Evolutionary conservation across 2,113 vertebrate genomes (phyloP).

Genomic region (Callocephalon fimbriatum): DNA sequence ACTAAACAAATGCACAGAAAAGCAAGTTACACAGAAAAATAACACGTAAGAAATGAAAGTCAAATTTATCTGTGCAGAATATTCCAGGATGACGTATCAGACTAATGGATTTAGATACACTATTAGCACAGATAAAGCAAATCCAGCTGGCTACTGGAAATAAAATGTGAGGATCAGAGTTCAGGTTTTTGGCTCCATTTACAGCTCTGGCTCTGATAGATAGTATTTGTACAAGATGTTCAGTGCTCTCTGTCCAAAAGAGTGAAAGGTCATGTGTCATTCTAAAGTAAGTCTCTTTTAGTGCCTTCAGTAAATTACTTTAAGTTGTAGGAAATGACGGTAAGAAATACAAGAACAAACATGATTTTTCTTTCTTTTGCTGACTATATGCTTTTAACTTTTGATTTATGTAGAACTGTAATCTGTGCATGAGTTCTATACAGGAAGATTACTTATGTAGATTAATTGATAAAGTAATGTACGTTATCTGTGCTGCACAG

Average conservation of each 20-base stretch:
- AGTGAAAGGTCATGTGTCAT: conserved; percentile 6
- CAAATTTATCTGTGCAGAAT: not conserved
- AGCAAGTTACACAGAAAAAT: not conserved
- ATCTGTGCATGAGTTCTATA: not conserved
- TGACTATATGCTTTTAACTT: conserved; percentile 2
- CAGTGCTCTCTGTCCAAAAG: not conserved
- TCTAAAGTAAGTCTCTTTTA: not conserved
- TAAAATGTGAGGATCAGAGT: conserved; percentile 5
- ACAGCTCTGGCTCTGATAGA: conserved; percentile 1
- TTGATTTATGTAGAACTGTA: not conserved
- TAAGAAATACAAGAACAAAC: not conserved
- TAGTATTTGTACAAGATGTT: conserved; percentile 2
- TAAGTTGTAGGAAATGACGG: not conserved
- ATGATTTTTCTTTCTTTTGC: not conserved
- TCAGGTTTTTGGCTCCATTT: not conserved
- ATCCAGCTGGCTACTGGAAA: not conserved
- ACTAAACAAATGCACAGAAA: not conserved
- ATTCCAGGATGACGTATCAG: not conserved
- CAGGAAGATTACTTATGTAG: not conserved
- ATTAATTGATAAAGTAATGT: not conserved
- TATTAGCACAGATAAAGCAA: not conserved
- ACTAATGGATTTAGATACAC: not conserved
- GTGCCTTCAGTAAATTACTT: not conserved
- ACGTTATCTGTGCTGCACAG: not conserved
- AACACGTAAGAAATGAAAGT: not conserved